A percentile compares a stretch with the other conserved stretches of the same genome.
Conservation (phyloP, 2,113 vertebrate genomes). For the Uropsilus gracilis region DNA sequence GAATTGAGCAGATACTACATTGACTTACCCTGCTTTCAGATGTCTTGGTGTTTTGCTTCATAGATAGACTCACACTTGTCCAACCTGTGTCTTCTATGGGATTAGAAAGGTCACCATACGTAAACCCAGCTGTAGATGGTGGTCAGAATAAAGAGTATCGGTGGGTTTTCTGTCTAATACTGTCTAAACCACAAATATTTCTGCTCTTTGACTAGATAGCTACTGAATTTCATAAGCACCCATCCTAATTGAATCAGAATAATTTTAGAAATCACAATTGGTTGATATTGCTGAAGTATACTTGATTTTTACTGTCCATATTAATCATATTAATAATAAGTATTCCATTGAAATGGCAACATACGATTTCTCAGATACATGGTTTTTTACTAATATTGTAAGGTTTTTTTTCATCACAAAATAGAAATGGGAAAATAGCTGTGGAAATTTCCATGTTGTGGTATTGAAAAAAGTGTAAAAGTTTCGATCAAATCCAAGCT, state of each 20-base stretch:
- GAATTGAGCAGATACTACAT: not conserved
- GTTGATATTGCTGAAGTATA: slow-evolving; percentile 2
- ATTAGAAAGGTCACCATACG: not conserved
- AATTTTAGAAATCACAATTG: not conserved
- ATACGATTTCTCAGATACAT: not conserved
- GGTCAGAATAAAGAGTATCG: not conserved
- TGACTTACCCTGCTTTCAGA: not conserved
- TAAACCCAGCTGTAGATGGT: slow-evolving; percentile 18
- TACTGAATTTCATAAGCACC: slow-evolving; percentile 11
- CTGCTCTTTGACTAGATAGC: not conserved
- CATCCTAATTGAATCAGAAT: not conserved
- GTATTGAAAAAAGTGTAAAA: not conserved
- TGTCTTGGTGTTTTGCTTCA: not conserved
- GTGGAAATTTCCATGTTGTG: slow-evolving; percentile 5
- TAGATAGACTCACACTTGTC: not conserved
- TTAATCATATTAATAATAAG: slow-evolving; percentile 7
- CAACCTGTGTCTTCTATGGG: not conserved
- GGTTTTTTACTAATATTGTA: slow-evolving; percentile 9
- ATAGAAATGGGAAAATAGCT: slow-evolving; percentile 21
- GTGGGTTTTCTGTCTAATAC: not conserved
- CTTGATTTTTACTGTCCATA: not conserved
- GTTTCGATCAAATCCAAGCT: slow-evolving; percentile 13
- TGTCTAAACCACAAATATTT: slow-evolving; percentile 37
- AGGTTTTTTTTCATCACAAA: slow-evolving; percentile 8
- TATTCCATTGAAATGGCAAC: slow-evolving; percentile 15